Base-by-base conservation (phyloP, 2,113 vertebrate species). In the Ammospiza nelsoni region DNA sequence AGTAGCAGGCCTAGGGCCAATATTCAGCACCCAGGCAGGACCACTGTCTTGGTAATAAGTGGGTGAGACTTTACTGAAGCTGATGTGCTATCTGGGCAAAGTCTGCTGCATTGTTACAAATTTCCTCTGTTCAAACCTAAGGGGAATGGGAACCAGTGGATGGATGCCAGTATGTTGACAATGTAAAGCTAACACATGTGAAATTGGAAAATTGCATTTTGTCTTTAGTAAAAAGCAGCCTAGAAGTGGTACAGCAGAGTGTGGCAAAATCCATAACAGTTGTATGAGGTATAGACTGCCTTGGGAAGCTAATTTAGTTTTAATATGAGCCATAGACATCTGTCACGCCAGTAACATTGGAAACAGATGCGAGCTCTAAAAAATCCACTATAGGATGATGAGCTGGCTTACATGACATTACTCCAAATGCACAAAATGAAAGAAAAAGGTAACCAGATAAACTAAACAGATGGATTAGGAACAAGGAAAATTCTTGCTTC, bases 271-370 rank as follows among this genome's bases (percentile, higher is more conserved):
- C 1, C 41, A 57, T 68, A 95, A 79, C 0, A 3, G 59, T 83
- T 77, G 25, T 37, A 55, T 74, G 68, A 91, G 67, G 48, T 67
- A 91, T 58, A 85, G 63, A 25, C 46, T 59, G 84, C 78, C 85
- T 92, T 43, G 15, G 87, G 78, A 94, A 97, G 44, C 55, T 92
- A 95, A 97, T 91, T 97, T 91, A 92, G 88, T 84, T 82, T 88
- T 87, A 94, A 90, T 84, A 91, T 71, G 51, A 95, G 63, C 71
- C 78, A 92, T 4, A 94, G 93, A 94, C 89, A 95, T 94, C 90
- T 96, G 81, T 87, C 90, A 90, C 88, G 66, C 22, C 57, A 63
- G 43, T 76, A 90, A 91, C 89, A 92, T 33, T 95, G 61, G 75
- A 83, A 92, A 88, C 77, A 92, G 76, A 87, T 9, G 19, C 6